Percentiles rank a stretch among this genome's conserved stretches.
phyloP scores from a whole-genome alignment of 2,113 vertebrate genomes.

The Cranoglanis bouderius region DNA sequence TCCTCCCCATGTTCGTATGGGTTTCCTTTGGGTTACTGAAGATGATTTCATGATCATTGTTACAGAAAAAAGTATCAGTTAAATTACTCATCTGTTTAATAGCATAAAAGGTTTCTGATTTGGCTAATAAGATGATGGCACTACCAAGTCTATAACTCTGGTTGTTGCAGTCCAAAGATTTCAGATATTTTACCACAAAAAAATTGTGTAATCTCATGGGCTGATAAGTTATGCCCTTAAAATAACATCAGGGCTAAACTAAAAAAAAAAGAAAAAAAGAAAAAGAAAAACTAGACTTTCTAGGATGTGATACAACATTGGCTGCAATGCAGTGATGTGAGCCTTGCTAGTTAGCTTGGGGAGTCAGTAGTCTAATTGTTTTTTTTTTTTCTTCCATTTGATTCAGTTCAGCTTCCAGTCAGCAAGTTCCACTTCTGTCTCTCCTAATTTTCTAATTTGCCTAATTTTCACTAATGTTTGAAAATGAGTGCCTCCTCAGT shows the following conservation, averaged over 20 bases:
- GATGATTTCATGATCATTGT: neutral
- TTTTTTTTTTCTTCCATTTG: slow-evolving; percentile 57
- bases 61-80: neutral
- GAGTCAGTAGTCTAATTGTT: slow-evolving; percentile 46
- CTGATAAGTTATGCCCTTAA: neutral
- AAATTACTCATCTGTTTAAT: neutral
- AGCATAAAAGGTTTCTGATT: neutral
- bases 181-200: neutral
- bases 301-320: slow-evolving; percentile 30
- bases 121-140: neutral
- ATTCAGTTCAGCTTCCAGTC: slow-evolving; percentile 48
- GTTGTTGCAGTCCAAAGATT: neutral
- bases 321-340: slow-evolving; percentile 25
- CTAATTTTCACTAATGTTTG: slow-evolving; percentile 74
- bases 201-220: neutral
- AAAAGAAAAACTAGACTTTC: slow-evolving; percentile 13
- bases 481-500: slow-evolving; percentile 63
- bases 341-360: slow-evolving; percentile 31
- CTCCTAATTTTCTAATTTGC: slow-evolving; percentile 61
- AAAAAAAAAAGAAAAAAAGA: too few relatives aligned
- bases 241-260: neutral
- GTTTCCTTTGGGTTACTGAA: neutral
- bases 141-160: neutral
- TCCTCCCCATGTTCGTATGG: neutral
- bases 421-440: slow-evolving; percentile 54